Evolutionary conservation across 2,888 invertebrate genomes (phyloP).

Genomic region (Blera fallax): DNA sequence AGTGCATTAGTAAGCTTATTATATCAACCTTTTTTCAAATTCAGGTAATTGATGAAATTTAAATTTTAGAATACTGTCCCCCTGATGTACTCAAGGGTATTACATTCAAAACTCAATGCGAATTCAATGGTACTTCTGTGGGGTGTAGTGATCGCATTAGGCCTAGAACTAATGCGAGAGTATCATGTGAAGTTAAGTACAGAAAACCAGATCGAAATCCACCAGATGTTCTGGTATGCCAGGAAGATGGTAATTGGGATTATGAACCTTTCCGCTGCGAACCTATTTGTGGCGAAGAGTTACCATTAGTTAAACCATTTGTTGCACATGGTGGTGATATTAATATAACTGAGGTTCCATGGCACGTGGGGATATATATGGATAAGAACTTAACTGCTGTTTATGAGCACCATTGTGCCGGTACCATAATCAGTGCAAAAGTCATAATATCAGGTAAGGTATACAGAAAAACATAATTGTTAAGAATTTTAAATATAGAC

Average conservation of each 20-base stretch:
- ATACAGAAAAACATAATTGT: too few relatives aligned
- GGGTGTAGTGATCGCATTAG: slow-evolving; percentile 51
- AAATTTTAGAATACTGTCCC: slow-evolving; percentile 35
- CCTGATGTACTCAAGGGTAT: slow-evolving; percentile 6
- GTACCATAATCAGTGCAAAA: slow-evolving; percentile 75
- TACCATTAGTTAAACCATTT: slow-evolving; percentile 41
- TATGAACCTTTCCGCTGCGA: slow-evolving; percentile 74
- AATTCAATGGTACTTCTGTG: slow-evolving; percentile 24
- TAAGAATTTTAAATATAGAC: too few relatives aligned
- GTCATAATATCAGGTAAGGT: slow-evolving; percentile 74
- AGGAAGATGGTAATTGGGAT: slow-evolving; percentile 75
- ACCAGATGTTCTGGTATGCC: slow-evolving; percentile 69
- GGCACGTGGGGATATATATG: slow-evolving; percentile 76
- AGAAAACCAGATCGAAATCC: slow-evolving; percentile 9
- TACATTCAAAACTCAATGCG: slow-evolving; percentile 44
- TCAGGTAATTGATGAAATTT: not conserved
- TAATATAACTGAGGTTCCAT: slow-evolving; percentile 74
- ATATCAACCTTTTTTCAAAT: not conserved
- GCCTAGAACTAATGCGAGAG: slow-evolving; percentile 63
- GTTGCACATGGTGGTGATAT: slow-evolving; percentile 35
- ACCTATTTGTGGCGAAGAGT: slow-evolving; percentile 75
- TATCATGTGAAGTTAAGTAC: slow-evolving; percentile 62
- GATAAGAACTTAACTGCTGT: not conserved
- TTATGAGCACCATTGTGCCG: slow-evolving; percentile 74
- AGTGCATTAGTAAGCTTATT: slow-evolving; percentile 22